Percentiles rank a stretch among this genome's conserved stretches.
These are phyloP conservation scores for Phalanger gymnotis DNA, from an alignment of 2,797 vertebrate species.

Conservation along the genomic window DNA sequence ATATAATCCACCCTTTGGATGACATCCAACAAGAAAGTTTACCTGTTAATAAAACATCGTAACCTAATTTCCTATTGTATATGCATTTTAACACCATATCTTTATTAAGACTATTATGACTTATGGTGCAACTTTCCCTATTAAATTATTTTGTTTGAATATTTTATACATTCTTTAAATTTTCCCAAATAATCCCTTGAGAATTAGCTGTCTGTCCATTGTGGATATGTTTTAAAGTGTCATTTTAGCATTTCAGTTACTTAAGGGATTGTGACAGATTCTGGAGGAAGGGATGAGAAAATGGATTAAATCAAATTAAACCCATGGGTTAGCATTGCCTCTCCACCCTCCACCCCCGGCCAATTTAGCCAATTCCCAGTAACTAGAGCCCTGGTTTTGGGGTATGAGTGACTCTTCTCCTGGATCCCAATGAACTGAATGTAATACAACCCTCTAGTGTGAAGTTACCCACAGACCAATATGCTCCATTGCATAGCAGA, in stretches of 20 bases:
- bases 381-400: slow-evolving; percentile 42
- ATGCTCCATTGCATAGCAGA: neutral
- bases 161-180: neutral
- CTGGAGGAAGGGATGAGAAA: neutral
- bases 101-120: neutral
- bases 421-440: neutral
- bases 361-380: slow-evolving; percentile 35
- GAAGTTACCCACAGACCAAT: neutral
- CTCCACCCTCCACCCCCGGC: neutral
- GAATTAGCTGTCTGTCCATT: neutral
- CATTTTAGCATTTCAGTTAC: too few species aligned
- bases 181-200: neutral
- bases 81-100: neutral
- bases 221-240: neutral
- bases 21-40: neutral
- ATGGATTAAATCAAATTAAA: neutral
- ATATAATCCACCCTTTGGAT: neutral
- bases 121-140: neutral
- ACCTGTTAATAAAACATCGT: neutral
- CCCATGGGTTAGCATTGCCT: rapidly evolving
- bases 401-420: slow-evolving; percentile 5
- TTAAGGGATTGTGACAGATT: neutral
- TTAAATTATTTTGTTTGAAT: neutral
- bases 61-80: neutral
- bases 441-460: neutral